Base-by-base conservation (phyloP, 2,888 invertebrate genomes). In the Sphaerophoria taeniata region DNA sequence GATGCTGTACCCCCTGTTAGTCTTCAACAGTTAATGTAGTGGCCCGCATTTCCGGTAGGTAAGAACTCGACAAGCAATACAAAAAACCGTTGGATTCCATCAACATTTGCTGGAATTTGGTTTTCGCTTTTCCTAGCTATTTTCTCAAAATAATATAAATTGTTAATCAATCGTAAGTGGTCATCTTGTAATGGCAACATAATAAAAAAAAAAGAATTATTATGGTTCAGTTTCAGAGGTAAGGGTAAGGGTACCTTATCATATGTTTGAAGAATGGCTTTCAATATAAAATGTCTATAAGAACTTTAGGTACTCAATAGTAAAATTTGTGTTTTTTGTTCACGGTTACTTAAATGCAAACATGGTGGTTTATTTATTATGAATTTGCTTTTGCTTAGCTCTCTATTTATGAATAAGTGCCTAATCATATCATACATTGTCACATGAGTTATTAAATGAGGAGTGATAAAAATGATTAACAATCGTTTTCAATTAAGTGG, bases 121-220 rank as follows among this genome's bases (percentile, higher is more conserved):
- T 7, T 56, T 16, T 45, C n/a, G 43, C 31, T 39, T 16, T 16
- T 9, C 12, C 12, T 45, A 34, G 24, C 56, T 56, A 34, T 33
- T n/a, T 14, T 65, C 65, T 31, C 24, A 70, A 75, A 77, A 60
- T 43, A 60, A 58, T 80, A 76, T 85, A 85, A 85, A 85, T 85
- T 76, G 85, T 85, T 85, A 85, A 85, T 81, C 81, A 85, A 85
- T 85, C 63, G 76, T 85, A 73, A 81, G 85, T 81, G 85, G 76
- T 56, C 75, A 83, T 71, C 71, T 5, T 69, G 74, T 31, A 56
- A 36, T 60, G 61, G 39, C 36, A 65, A 73, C 33, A 53, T 33
- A 12, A 70, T 56, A 16, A 34, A 56, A 61, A 33, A 36, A 72
- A 11, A 33, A 60, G 24, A 24, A 24, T 24, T 24, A 61, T 65